These are phyloP conservation scores for Nysson spinosus DNA, from an alignment of 2,888 invertebrate genomes.

Conservation along the genomic window DNA sequence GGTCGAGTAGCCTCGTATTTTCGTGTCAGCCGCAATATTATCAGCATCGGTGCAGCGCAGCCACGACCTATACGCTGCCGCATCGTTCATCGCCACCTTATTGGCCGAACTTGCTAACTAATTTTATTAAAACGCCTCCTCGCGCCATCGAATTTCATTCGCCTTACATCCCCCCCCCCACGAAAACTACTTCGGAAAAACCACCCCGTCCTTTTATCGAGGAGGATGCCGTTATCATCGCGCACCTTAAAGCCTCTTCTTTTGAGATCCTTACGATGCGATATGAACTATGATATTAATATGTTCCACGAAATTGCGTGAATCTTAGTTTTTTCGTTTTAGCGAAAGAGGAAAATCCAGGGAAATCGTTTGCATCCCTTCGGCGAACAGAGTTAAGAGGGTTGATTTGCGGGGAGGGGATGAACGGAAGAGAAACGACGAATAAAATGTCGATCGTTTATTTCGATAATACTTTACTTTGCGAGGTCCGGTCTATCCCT, in stretches of 20 bases:
- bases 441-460: no score
- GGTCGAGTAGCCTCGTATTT: constrained; percentile 64
- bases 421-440: no score
- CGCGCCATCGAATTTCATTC: constrained; percentile 27
- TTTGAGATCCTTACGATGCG: neutral
- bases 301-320: neutral
- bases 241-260: neutral
- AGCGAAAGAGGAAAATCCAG: no score
- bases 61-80: constrained; percentile 41
- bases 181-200: no score
- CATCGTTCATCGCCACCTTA: constrained; percentile 66
- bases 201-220: no score
- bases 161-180: neutral
- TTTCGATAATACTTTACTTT: no score
- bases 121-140: constrained; percentile 66
- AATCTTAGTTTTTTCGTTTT: no score
- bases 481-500: no score
- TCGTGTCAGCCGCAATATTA: constrained; percentile 68
- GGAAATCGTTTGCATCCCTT: no score
- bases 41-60: constrained; percentile 61
- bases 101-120: constrained; percentile 66
- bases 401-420: no score
- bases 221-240: no score
- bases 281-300: neutral
- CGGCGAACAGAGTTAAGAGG: neutral